These are phyloP conservation scores for Drosophila neocordata DNA, from an alignment of 1,140 invertebrate genomes.

Conservation along the genomic window DNA sequence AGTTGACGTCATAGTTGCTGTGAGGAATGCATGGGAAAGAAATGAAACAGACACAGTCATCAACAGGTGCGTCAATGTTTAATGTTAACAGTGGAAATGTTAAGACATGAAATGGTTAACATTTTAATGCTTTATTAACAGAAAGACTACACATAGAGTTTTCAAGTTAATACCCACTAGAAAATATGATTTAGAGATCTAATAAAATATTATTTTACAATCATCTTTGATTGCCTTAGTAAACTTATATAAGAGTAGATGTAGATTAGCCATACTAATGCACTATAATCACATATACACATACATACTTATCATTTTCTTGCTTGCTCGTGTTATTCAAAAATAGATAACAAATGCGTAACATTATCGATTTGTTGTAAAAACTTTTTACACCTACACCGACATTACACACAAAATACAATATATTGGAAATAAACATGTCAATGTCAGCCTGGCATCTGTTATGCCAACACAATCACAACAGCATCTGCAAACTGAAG, in stretches of 20 bases:
- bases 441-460: background rate
- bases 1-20: background rate
- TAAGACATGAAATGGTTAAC: background rate
- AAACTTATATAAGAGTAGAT: too few species aligned
- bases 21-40: background rate
- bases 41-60: background rate
- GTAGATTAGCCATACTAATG: too few species aligned
- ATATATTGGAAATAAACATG: background rate
- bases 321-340: background rate
- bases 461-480: background rate
- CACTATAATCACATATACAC: too few species aligned
- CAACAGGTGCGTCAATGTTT: background rate
- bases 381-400: background rate
- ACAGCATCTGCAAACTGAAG: background rate
- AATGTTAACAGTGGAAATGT: slow-evolving; percentile 1
- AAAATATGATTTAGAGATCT: background rate
- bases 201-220: too few species aligned
- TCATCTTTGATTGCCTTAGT: too few species aligned
- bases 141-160: background rate
- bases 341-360: background rate
- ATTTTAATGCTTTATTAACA: background rate
- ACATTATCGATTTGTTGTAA: background rate
- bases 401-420: background rate
- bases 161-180: background rate
- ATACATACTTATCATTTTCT: too few species aligned